Evolutionary conservation across 1,140 invertebrate species (phyloP).

Genomic region (Brachionus calyciflorus): DNA sequence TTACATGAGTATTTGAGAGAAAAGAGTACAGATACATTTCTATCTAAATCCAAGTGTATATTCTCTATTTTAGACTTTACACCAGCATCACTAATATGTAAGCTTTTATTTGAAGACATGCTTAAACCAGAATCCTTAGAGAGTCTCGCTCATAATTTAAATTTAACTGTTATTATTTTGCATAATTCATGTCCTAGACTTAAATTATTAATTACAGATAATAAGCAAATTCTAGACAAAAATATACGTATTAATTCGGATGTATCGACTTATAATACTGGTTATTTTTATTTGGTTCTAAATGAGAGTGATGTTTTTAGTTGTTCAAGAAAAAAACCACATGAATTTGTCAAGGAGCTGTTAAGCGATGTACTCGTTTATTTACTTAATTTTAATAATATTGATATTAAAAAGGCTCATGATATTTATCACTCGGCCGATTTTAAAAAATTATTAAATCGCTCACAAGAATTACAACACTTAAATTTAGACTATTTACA

Average conservation of each 20-base stretch:
- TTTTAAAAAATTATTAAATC: slow-evolving; percentile 50
- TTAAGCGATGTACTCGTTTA: too few species aligned
- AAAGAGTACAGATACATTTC: neutral
- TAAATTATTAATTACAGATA: neutral
- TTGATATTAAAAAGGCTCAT: slow-evolving; percentile 51
- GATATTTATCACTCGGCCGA: slow-evolving; percentile 49
- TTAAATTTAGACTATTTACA: slow-evolving; percentile 51
- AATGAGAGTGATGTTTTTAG: slow-evolving; percentile 31
- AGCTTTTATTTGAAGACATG: slow-evolving; percentile 16
- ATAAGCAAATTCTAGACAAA: slow-evolving; percentile 50
- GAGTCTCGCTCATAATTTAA: slow-evolving; percentile 54
- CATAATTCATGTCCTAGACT: slow-evolving; percentile 58
- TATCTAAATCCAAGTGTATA: too few species aligned
- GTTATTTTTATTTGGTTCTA: slow-evolving; percentile 42
- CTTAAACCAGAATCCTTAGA: slow-evolving; percentile 49
- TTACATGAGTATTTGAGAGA: slow-evolving; percentile 10
- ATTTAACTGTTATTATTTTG: slow-evolving; percentile 58
- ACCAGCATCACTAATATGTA: slow-evolving; percentile 18
- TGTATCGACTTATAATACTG: slow-evolving; percentile 9
- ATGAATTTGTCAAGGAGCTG: slow-evolving; percentile 49
- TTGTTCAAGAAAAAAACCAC: slow-evolving; percentile 48
- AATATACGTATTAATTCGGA: neutral
- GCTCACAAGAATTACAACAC: slow-evolving; percentile 49
- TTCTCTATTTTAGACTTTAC: slow-evolving; percentile 4
- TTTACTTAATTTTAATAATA: slow-evolving; percentile 48